Conservation (phyloP, 2,888 invertebrate species). For the Epinotia demarniana region DNA sequence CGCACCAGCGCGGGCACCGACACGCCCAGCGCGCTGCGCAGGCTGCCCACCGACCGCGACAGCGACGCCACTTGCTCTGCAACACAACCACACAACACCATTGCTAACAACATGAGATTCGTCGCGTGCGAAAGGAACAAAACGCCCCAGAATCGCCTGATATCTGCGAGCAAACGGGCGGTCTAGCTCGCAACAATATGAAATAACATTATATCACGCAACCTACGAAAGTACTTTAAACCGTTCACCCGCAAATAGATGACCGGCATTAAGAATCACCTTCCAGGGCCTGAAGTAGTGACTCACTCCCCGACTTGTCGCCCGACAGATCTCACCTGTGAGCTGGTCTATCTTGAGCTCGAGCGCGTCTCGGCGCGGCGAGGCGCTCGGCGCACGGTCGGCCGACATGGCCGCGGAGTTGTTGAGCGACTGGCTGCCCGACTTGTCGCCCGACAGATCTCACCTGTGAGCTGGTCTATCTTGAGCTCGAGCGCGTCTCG, state of each 20-base stretch:
- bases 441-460: too few species aligned
- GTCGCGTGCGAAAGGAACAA: not conserved
- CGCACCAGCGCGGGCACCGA: slow-evolving; percentile 52
- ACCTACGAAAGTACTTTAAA: too few species aligned
- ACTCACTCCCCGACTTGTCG: not conserved
- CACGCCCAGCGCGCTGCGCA: slow-evolving; percentile 61
- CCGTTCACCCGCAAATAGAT: too few species aligned
- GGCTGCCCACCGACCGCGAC: slow-evolving; percentile 63
- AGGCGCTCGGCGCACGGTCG: slow-evolving; percentile 47
- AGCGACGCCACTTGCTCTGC: slow-evolving; percentile 69
- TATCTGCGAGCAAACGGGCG: too few species aligned
- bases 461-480: too few species aligned
- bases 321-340: slow-evolving; percentile 58
- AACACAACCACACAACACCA: not conserved
- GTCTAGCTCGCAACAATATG: too few species aligned
- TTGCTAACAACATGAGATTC: not conserved
- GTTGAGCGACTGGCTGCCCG: slow-evolving; percentile 64
- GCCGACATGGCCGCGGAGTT: slow-evolving; percentile 48
- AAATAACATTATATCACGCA: too few species aligned
- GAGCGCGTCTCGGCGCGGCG: slow-evolving; percentile 55
- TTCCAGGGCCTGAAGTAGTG: too few species aligned
- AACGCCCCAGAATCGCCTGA: not conserved
- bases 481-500: slow-evolving; percentile 67
- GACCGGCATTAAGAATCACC: too few species aligned
- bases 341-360: too few species aligned